Conservation (phyloP, 2,113 vertebrate species). For the Paramormyrops kingsleyae region DNA sequence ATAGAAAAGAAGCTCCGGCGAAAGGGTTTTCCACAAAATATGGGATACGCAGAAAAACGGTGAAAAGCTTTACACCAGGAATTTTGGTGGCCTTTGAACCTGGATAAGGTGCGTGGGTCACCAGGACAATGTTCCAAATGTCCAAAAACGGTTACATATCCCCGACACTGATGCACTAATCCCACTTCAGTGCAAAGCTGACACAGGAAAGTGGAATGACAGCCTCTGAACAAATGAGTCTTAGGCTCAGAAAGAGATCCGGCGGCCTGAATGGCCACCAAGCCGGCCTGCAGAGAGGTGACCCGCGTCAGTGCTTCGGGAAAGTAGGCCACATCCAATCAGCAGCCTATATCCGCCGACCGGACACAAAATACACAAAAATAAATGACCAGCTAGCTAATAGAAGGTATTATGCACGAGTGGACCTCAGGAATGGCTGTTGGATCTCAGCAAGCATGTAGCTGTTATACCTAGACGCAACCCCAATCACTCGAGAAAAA, state of each 20-base stretch:
- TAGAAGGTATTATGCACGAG: background rate
- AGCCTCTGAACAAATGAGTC: background rate
- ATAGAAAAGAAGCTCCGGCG: background rate
- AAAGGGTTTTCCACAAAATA: background rate
- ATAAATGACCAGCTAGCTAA: background rate
- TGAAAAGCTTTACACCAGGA: background rate
- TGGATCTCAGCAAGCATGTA: background rate
- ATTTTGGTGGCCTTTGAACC: background rate
- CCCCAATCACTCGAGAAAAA: background rate
- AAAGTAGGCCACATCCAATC: conserved; percentile 52
- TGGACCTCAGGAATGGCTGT: background rate
- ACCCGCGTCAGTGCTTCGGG: conserved; percentile 49
- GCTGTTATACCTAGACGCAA: background rate
- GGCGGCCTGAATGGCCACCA: conserved; percentile 37
- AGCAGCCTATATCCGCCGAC: conserved; percentile 42
- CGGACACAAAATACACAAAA: background rate
- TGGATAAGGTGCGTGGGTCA: background rate
- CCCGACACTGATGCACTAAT: background rate
- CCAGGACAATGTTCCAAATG: background rate
- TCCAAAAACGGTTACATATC: background rate
- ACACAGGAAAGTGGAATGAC: background rate
- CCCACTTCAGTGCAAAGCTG: too few relatives aligned
- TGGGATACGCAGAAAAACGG: background rate
- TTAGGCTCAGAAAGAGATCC: background rate
- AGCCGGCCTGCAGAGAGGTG: conserved; percentile 45